Base-by-base conservation (phyloP, 2,113 vertebrate genomes). In the Pluvialis apricaria region DNA sequence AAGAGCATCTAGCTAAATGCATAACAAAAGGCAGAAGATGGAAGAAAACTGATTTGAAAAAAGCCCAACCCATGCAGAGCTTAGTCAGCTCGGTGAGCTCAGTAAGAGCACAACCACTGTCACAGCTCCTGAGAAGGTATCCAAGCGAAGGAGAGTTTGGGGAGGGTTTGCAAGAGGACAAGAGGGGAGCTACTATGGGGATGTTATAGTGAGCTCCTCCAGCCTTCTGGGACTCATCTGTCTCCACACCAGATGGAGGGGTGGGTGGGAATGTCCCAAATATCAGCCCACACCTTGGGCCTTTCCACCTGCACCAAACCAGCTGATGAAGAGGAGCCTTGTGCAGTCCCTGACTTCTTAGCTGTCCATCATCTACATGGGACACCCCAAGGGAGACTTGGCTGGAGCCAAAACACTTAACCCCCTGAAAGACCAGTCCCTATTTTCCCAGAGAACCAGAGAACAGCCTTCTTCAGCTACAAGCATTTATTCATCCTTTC, bases 331-430 rank as follows among this genome's bases (percentile, higher is more conserved):
- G 54, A 78, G 22, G 54, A 78, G 22, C 42, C 31, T 87, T 1
- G 0, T 10, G 40, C 51, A 2, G 32, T 65, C 61, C 29, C 15
- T 55, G 24, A 17, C 15, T 72, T 18, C 82, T 29, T 13, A 31
- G 16, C 78, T 83, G 18, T 80, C 81, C 82, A 55, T 76, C 73
- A 69, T 68, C 69, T 47, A 3, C 22, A 2, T 13, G 26, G 71
- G 45, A 58, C 29, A 81, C 12, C 90, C 62, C 55, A 25, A 24
- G 80, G 70, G 88, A 95, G 13, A 19, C 55, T 69, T 51, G 40
- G 6, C 31, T 45, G 52, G 58, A 92, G 92, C 80, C 88, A 88
- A 90, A 97, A 42, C 82, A 72, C 65, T 97, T 86, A 93, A 97
- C 86, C 91, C 86, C n/a, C 72, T 69, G 68, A 61, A 86, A 83